These are phyloP conservation scores for Catonia carolina DNA, from an alignment of 2,888 invertebrate species.

Conservation along the genomic window DNA sequence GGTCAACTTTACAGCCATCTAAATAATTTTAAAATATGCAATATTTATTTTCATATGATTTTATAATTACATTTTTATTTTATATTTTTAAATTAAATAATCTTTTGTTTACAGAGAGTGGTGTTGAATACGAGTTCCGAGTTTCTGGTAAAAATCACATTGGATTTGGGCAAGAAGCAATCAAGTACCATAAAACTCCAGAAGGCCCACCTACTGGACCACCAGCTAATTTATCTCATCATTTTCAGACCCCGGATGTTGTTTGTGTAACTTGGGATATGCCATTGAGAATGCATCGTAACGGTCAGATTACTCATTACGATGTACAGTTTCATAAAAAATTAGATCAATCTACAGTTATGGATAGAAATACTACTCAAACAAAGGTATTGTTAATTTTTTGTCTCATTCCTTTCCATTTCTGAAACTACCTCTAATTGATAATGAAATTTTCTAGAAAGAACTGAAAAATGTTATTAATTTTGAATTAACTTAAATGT, in stretches of 20 bases:
- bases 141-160: slow-evolving; percentile 94
- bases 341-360: slow-evolving; percentile 70
- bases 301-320: slow-evolving; percentile 87
- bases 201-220: slow-evolving; percentile 89
- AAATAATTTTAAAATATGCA: no score
- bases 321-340: slow-evolving; percentile 88
- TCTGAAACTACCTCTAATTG: no score
- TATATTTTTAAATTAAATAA: no score
- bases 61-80: no score
- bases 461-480: no score
- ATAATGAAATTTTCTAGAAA: no score
- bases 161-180: slow-evolving; percentile 90
- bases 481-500: no score
- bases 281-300: slow-evolving; percentile 79
- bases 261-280: slow-evolving; percentile 85
- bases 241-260: slow-evolving; percentile 88
- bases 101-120: slow-evolving; percentile 60
- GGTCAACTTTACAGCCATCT: no score
- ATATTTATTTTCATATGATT: no score
- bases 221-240: slow-evolving; percentile 73
- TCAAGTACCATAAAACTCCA: slow-evolving; percentile 85
- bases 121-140: slow-evolving; percentile 92
- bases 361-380: slow-evolving; percentile 68
- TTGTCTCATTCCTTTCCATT: no score
- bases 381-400: slow-evolving; percentile 50